A percentile compares a stretch with the other conserved stretches of the same genome.
Evolutionary conservation across 1,140 invertebrate genomes (phyloP).

Genomic region (Octopus bimaculoides): DNA sequence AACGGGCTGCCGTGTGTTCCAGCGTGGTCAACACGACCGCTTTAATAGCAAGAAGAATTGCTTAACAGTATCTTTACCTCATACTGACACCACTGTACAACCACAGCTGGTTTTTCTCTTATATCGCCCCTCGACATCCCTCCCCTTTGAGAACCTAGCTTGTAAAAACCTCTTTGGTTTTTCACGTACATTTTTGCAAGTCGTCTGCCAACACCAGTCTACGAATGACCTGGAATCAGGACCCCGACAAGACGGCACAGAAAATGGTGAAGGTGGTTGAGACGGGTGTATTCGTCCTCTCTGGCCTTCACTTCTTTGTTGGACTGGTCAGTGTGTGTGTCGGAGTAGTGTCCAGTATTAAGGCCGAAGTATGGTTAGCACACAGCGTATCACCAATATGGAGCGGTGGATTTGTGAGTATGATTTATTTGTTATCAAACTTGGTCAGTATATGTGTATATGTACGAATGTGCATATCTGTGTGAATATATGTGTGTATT

Average conservation of each 20-base stretch:
- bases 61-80: not conserved
- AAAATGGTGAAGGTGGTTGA: slow-evolving; percentile 43
- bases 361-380: slow-evolving; percentile 57
- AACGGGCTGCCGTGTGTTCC: not conserved
- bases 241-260: not conserved
- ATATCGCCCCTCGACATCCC: not conserved
- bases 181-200: not conserved
- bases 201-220: not conserved
- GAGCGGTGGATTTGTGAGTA: slow-evolving; percentile 58
- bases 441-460: slow-evolving; percentile 36
- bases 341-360: slow-evolving; percentile 52
- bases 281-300: slow-evolving; percentile 45
- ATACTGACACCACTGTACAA: not conserved
- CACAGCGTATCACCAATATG: slow-evolving; percentile 59
- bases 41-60: not conserved
- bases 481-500: not conserved
- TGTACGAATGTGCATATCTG: not conserved
- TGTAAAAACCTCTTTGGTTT: slow-evolving; percentile 1
- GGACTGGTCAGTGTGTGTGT: slow-evolving; percentile 53
- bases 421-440: slow-evolving; percentile 33
- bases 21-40: not conserved
- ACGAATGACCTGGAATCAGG: slow-evolving; percentile 11
- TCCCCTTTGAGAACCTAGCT: not conserved
- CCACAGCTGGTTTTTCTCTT: not conserved
- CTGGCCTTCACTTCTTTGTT: slow-evolving; percentile 49